Evolutionary conservation across 2,888 invertebrate species (phyloP).

Genomic region (Heliconius erato): DNA sequence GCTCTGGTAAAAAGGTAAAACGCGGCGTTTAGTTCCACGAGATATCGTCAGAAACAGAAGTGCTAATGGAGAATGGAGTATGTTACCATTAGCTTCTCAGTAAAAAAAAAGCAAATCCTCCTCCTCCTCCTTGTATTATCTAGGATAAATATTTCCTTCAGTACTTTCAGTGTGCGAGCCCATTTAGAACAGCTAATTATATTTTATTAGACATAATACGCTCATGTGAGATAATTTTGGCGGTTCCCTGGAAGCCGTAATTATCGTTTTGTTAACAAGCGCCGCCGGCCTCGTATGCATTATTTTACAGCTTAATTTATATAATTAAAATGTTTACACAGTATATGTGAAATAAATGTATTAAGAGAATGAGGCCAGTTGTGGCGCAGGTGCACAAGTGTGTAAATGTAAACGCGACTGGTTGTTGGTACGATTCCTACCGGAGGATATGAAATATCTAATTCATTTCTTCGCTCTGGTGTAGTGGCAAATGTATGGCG

Average conservation of each 20-base stretch:
- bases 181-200: conserved; percentile 33
- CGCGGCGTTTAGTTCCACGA: too few species aligned
- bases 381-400: too few species aligned
- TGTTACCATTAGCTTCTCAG: too few species aligned
- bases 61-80: too few species aligned
- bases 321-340: conserved; percentile 14
- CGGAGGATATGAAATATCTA: too few species aligned
- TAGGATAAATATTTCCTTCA: not conserved
- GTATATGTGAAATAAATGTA: not conserved
- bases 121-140: not conserved
- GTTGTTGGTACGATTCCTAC: too few species aligned
- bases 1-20: too few species aligned
- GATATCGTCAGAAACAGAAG: too few species aligned
- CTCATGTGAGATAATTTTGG: conserved; percentile 33
- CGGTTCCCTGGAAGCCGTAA: conserved; percentile 36
- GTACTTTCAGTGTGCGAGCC: not conserved
- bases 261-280: conserved; percentile 41
- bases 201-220: conserved; percentile 39
- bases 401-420: too few species aligned
- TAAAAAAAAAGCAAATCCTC: too few species aligned
- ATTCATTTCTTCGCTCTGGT: too few species aligned
- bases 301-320: conserved; percentile 8
- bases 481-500: too few species aligned
- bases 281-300: conserved; percentile 8
- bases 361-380: not conserved